Percentiles rank a stretch among this genome's conserved stretches.
Conservation (phyloP, 2,888 invertebrate genomes). For the Girardia tigrina region DNA sequence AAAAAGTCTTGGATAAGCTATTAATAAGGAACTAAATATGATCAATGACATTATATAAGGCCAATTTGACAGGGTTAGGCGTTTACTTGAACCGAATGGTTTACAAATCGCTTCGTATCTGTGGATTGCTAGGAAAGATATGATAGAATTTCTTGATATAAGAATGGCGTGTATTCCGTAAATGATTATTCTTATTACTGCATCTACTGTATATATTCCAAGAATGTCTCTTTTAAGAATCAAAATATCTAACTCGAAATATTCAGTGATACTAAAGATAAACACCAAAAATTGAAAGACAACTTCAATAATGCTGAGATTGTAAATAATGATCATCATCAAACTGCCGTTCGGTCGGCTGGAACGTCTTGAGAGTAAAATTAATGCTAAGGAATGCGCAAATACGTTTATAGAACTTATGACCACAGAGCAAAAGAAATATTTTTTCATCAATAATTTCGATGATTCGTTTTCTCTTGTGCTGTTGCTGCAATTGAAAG, state of each 20-base stretch:
- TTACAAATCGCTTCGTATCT: conserved; percentile 1
- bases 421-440: neutral
- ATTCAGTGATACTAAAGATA: neutral
- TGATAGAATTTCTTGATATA: neutral
- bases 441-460: neutral
- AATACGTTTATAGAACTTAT: neutral
- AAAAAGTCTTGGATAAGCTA: neutral
- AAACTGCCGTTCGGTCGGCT: neutral
- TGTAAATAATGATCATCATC: neutral
- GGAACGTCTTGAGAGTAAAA: neutral
- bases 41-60: neutral
- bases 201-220: neutral
- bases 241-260: neutral
- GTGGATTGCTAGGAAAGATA: neutral
- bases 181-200: neutral
- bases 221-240: neutral
- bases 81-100: neutral
- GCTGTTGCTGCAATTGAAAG: neutral
- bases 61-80: neutral
- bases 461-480: neutral
- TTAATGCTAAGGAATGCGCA: neutral
- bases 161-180: neutral
- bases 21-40: neutral
- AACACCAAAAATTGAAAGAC: neutral
- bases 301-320: neutral